A percentile compares a stretch with the other conserved stretches of the same genome.
Evolutionary conservation across 2,113 vertebrate species (phyloP).

Genomic region (Megaceryle maxima): DNA sequence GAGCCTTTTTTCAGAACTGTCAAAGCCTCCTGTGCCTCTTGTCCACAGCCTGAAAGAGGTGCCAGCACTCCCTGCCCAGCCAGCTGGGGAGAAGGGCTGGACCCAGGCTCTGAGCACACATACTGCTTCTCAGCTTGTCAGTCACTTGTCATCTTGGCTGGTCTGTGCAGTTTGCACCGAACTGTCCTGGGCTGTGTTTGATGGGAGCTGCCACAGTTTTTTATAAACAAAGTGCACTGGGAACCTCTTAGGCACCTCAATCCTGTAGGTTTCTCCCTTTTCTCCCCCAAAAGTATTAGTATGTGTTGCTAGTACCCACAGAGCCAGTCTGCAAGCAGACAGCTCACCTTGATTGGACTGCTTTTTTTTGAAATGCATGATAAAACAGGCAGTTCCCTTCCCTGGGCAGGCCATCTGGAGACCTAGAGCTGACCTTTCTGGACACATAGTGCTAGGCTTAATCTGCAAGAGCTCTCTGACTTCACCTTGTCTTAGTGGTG

Average conservation of each 20-base stretch:
- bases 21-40: neutral
- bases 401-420: neutral
- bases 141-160: neutral
- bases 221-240: neutral
- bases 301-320: neutral
- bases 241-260: neutral
- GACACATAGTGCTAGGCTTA: neutral
- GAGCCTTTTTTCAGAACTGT: neutral
- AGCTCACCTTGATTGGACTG: neutral
- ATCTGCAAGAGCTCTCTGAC: neutral
- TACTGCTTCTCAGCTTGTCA: neutral
- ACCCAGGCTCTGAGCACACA: no score
- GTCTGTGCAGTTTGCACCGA: neutral
- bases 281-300: neutral
- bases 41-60: neutral
- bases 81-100: neutral
- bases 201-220: neutral
- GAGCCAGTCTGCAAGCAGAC: neutral
- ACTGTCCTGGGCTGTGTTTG: neutral
- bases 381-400: no score
- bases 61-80: neutral
- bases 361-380: neutral
- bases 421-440: neutral
- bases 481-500: neutral
- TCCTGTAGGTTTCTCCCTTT: neutral